A percentile compares a stretch with the other conserved stretches of the same genome.
Evolutionary conservation across 2,797 vertebrate genomes (phyloP).

Genomic region (Pteropus rufus): DNA sequence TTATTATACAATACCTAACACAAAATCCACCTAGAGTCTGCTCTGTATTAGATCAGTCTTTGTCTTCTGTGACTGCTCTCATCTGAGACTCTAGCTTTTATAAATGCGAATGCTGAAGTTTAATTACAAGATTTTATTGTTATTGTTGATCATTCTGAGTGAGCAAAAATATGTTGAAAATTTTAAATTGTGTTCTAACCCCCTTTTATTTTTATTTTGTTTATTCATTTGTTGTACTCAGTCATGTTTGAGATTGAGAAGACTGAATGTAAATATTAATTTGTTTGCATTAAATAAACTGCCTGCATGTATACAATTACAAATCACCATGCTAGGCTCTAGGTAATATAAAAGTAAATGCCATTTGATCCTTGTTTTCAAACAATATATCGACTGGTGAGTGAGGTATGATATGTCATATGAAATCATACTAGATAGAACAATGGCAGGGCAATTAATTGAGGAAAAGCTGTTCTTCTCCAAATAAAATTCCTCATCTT

Average conservation of each 20-base stretch:
- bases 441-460: background rate
- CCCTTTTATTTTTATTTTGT: background rate
- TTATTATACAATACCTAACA: background rate
- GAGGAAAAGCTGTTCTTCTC: background rate
- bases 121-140: background rate
- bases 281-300: background rate
- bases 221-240: background rate
- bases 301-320: background rate
- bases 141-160: background rate
- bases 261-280: background rate
- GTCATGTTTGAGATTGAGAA: background rate
- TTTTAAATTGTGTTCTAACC: background rate
- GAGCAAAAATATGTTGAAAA: background rate
- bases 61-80: background rate
- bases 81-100: background rate
- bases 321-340: background rate
- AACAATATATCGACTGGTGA: background rate
- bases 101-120: background rate
- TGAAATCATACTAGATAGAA: background rate
- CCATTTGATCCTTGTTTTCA: background rate
- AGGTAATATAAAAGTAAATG: background rate
- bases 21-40: background rate
- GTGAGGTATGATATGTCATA: background rate
- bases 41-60: background rate
- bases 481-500: background rate